phyloP scores from a whole-genome alignment of 2,797 vertebrate species.

The Novumbra hubbsi region DNA sequence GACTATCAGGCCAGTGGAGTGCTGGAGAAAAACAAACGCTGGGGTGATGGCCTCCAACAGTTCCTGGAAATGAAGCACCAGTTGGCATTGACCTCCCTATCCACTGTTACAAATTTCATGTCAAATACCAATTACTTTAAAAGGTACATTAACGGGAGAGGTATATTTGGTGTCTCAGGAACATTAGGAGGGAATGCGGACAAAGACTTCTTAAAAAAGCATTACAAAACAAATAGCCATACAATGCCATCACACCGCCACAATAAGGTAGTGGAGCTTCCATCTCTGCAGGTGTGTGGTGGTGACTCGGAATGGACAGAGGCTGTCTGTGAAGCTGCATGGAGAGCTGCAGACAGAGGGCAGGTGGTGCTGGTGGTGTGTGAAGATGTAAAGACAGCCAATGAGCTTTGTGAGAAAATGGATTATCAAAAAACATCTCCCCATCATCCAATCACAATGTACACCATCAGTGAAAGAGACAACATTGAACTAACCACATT shows the following conservation, averaged over 20 bases:
- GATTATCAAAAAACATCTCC: neutral
- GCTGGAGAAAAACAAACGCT: conserved; percentile 53
- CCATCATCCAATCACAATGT: conserved; percentile 31
- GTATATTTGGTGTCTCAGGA: conserved; percentile 56
- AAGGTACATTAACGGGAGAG: conserved; percentile 34
- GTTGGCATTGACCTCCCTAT: conserved; percentile 42
- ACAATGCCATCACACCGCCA: conserved; percentile 35
- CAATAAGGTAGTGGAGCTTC: conserved; percentile 40
- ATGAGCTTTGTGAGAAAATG: conserved; percentile 33
- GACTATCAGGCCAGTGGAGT: conserved; percentile 57
- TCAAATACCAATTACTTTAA: conserved; percentile 57
- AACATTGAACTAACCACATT: conserved; percentile 37
- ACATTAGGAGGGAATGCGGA: conserved; percentile 50
- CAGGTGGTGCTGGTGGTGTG: conserved; percentile 43
- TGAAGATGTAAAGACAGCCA: conserved; percentile 45
- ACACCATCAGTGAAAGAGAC: conserved; percentile 44
- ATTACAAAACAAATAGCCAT: conserved; percentile 34
- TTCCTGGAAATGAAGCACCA: conserved; percentile 61
- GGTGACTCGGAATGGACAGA: conserved; percentile 22
- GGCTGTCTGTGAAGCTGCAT: conserved; percentile 26
- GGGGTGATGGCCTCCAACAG: conserved; percentile 59
- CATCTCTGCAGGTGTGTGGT: conserved; percentile 33
- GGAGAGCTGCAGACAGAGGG: conserved; percentile 11
- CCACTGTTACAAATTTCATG: conserved; percentile 57
- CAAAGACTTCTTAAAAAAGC: conserved; percentile 29